These are phyloP conservation scores for Polylopha cassiicola DNA, from an alignment of 2,888 invertebrate genomes.

Conservation along the genomic window DNA sequence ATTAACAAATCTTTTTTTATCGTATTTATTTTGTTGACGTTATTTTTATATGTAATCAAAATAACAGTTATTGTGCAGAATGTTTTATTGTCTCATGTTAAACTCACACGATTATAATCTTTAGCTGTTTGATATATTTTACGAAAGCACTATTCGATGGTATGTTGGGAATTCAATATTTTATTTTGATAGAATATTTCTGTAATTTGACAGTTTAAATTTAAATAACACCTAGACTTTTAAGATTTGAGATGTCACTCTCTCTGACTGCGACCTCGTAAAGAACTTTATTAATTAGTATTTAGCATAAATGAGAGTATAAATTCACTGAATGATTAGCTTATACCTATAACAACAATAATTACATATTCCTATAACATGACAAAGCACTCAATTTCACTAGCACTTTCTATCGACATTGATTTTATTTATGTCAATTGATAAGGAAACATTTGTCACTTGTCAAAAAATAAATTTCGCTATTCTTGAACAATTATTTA, in stretches of 20 bases:
- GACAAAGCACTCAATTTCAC: constrained; percentile 9
- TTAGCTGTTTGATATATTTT: no score
- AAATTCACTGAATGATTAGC: constrained; percentile 29
- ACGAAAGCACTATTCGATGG: no score
- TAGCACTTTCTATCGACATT: constrained; percentile 11
- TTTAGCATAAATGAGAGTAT: constrained; percentile 27
- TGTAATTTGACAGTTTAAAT: no score
- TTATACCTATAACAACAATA: constrained; percentile 28
- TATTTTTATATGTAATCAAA: neutral
- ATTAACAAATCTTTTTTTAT: constrained; percentile 9
- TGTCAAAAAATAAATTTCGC: no score
- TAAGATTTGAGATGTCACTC: no score
- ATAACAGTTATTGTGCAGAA: no score
- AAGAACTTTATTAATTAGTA: constrained; percentile 32
- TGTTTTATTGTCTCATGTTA: no score
- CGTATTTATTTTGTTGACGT: constrained; percentile 4
- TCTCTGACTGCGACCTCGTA: constrained; percentile 31
- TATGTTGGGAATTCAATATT: no score
- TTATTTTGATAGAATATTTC: no score
- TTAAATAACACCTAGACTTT: no score
- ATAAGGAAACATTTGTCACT: constrained; percentile 3
- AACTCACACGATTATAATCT: no score
- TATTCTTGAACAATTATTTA: no score
- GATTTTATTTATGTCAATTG: constrained; percentile 10
- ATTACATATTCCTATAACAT: constrained; percentile 14